Conservation (phyloP, 2,888 invertebrate species). For the Rhagonycha lutea region DNA sequence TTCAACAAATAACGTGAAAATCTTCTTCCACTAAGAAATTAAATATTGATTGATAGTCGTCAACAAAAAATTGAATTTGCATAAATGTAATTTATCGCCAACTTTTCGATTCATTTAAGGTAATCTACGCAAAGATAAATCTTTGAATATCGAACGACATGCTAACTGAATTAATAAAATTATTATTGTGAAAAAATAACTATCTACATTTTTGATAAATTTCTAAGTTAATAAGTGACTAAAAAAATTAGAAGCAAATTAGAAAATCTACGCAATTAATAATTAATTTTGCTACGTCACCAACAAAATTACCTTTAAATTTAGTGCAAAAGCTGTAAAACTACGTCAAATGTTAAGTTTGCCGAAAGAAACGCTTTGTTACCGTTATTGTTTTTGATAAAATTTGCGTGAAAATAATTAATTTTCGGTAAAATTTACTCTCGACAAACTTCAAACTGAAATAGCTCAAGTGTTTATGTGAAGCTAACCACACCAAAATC, state of each 20-base stretch:
- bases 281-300: not conserved
- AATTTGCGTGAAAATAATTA: not conserved
- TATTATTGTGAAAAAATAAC: not conserved
- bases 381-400: constrained; percentile 7
- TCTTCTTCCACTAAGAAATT: not conserved
- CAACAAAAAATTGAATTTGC: not conserved
- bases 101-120: not conserved
- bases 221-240: not conserved
- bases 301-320: not conserved
- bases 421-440: not conserved
- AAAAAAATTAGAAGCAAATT: not conserved
- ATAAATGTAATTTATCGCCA: not conserved
- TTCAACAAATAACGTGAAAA: not conserved
- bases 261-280: not conserved
- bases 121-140: not conserved
- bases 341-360: constrained; percentile 11
- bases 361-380: constrained; percentile 2
- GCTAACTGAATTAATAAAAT: not conserved
- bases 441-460: constrained; percentile 3
- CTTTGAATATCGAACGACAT: not conserved
- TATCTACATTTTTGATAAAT: not conserved
- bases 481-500: constrained; percentile 40
- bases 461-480: constrained; percentile 40
- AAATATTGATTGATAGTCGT: not conserved
- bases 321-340: constrained; percentile 19